Evolutionary conservation across 2,888 invertebrate genomes (phyloP).

Genomic region (Catocala sponsa): DNA sequence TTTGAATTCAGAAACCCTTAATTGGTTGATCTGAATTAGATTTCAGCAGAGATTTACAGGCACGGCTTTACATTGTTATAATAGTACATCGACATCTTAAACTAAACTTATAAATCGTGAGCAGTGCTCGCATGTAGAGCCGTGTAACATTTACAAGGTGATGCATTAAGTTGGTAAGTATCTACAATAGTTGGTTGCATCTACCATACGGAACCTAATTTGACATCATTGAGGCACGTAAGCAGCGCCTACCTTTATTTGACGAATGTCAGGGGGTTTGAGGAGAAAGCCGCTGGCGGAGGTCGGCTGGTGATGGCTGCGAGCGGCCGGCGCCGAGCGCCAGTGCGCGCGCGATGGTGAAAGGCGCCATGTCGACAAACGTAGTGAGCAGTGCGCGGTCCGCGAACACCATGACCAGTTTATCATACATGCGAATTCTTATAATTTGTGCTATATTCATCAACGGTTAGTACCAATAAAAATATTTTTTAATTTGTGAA

Average conservation of each 20-base stretch:
- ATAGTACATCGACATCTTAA: no score
- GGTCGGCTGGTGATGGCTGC: constrained; percentile 70
- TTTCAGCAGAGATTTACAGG: no score
- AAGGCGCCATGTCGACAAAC: constrained; percentile 79
- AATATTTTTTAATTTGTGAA: constrained; percentile 30
- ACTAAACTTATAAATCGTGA: no score
- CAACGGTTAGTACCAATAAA: constrained; percentile 74
- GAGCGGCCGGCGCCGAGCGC: constrained; percentile 52
- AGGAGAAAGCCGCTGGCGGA: constrained; percentile 80
- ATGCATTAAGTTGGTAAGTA: background rate
- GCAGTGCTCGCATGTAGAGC: no score
- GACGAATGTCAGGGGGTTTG: constrained; percentile 68
- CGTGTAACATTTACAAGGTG: background rate
- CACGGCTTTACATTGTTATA: no score
- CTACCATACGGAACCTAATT: constrained; percentile 41
- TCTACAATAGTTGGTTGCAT: constrained; percentile 5
- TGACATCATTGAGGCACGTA: constrained; percentile 41
- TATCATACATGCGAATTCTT: constrained; percentile 72
- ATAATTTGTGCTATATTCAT: constrained; percentile 78
- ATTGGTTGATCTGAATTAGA: no score
- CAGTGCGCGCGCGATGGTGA: constrained; percentile 85
- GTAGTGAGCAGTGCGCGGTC: constrained; percentile 64
- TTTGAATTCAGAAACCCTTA: no score
- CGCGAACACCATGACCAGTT: constrained; percentile 67
- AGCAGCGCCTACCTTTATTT: constrained; percentile 56